These are phyloP conservation scores for Willisornis vidua DNA, from an alignment of 2,113 vertebrate genomes.

Conservation along the genomic window DNA sequence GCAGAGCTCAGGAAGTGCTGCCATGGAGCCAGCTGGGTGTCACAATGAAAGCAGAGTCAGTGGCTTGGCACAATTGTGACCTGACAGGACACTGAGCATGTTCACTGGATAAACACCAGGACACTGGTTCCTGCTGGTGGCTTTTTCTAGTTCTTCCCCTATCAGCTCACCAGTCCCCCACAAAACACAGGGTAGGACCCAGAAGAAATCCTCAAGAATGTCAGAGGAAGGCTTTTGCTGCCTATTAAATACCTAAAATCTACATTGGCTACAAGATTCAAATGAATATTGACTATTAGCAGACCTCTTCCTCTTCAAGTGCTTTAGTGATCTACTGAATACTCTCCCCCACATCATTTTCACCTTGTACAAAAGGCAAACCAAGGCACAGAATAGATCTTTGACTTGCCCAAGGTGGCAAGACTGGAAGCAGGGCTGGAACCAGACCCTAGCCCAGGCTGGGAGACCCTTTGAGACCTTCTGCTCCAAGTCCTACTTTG, in stretches of 20 bases:
- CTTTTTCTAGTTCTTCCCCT: not conserved
- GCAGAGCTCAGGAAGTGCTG: not conserved
- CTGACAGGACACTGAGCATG: not conserved
- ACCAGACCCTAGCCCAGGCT: not conserved
- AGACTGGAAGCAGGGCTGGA: not conserved
- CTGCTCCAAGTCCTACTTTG: not conserved
- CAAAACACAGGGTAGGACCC: not conserved
- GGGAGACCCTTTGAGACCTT: not conserved
- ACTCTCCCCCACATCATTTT: not conserved
- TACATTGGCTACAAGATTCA: not conserved
- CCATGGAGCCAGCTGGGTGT: not conserved
- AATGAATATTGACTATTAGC: not conserved
- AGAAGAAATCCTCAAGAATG: not conserved
- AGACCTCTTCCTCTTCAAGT: not conserved
- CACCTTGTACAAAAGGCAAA: not conserved
- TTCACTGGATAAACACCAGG: not conserved
- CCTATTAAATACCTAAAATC: not conserved
- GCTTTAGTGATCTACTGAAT: not conserved
- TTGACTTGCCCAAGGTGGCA: not conserved
- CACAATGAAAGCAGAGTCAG: fast-evolving
- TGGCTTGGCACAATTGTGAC: not conserved
- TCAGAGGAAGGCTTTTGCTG: not conserved
- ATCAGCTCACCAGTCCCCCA: not conserved
- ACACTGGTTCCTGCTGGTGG: not conserved
- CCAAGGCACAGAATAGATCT: not conserved